A percentile compares a stretch with the other conserved stretches of the same genome.
These are phyloP conservation scores for Harpagifer antarcticus DNA, from an alignment of 2,797 vertebrate genomes.

Conservation along the genomic window DNA sequence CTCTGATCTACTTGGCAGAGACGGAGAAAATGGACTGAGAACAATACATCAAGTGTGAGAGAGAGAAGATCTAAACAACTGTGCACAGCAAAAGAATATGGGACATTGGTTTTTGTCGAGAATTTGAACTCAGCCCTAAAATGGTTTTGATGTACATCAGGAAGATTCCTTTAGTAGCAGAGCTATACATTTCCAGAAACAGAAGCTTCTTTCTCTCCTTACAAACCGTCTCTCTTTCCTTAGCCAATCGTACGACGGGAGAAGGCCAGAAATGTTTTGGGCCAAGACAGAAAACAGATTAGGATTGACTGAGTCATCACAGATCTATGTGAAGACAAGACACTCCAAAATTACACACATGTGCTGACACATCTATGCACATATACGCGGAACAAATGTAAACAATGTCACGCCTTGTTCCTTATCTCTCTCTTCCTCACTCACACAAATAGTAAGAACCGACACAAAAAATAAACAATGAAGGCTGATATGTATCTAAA, in stretches of 20 bases:
- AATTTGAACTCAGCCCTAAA: conserved; percentile 23
- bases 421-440: background rate
- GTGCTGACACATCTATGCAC: conserved; percentile 16
- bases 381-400: conserved; percentile 1
- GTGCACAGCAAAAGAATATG: conserved; percentile 34
- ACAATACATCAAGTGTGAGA: conserved; percentile 49
- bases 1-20: conserved; percentile 43
- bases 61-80: conserved; percentile 34
- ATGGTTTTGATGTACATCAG: conserved; percentile 41
- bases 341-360: conserved; percentile 17
- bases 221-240: conserved; percentile 35
- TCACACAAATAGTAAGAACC: background rate
- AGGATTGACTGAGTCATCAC: conserved; percentile 43
- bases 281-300: conserved; percentile 23
- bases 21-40: conserved; percentile 53
- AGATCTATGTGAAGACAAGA: conserved; percentile 17
- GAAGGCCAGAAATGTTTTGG: conserved; percentile 16
- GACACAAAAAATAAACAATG: conserved; percentile 20
- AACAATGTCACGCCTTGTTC: conserved; percentile 13
- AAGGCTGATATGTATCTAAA: conserved; percentile 47
- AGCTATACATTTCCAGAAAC: conserved; percentile 31
- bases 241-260: conserved; percentile 13
- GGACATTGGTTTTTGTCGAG: conserved; percentile 32
- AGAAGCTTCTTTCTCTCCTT: conserved; percentile 18
- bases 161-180: conserved; percentile 19